Conservation (phyloP, 2,797 vertebrate species). For the Sparus aurata region DNA sequence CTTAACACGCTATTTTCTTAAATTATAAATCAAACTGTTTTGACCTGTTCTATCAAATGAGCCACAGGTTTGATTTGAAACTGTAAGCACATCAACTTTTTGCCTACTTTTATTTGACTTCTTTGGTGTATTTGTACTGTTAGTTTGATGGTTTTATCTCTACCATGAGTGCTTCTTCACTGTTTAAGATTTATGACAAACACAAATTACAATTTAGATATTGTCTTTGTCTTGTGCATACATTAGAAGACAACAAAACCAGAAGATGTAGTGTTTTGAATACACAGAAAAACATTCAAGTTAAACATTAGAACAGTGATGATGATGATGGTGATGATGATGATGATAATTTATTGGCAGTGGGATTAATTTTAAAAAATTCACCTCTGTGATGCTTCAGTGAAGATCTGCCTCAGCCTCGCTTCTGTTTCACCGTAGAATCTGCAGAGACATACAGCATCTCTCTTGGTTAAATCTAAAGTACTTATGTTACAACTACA, state of each 20-base stretch:
- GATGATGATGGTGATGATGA: too few relatives aligned
- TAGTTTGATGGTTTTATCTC: not conserved
- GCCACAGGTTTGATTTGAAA: not conserved
- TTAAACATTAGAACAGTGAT: accelerated
- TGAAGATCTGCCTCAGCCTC: constrained; percentile 93
- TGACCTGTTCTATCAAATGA: not conserved
- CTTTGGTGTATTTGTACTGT: not conserved
- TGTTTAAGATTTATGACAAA: not conserved
- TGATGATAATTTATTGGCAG: not conserved
- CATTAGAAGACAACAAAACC: not conserved
- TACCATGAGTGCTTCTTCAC: not conserved
- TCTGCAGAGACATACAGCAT: constrained; percentile 74
- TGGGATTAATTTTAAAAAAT: not conserved
- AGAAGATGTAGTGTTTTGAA: not conserved
- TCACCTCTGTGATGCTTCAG: constrained; percentile 92
- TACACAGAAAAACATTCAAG: not conserved
- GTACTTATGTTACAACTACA: constrained; percentile 3
- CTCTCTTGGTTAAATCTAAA: not conserved
- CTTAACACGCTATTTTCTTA: not conserved
- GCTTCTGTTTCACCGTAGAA: constrained; percentile 98
- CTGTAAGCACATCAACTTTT: not conserved
- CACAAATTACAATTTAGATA: not conserved
- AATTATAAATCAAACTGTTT: not conserved
- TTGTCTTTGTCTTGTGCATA: not conserved
- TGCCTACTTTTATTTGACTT: too few relatives aligned